Evolutionary conservation across 2,888 invertebrate genomes (phyloP).

Genomic region (Eupithecia subfuscata): DNA sequence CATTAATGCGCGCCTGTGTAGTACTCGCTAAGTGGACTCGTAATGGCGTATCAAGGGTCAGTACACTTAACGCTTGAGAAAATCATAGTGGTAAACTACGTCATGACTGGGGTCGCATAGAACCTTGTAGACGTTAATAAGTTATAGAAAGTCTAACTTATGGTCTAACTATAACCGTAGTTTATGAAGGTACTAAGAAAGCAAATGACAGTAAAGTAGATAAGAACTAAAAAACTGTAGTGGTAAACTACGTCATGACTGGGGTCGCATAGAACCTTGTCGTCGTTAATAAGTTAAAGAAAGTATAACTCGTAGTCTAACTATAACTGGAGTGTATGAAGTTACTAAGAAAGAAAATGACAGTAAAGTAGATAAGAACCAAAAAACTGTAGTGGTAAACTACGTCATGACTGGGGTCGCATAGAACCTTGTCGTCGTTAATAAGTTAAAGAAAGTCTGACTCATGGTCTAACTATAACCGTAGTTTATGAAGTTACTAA

Average conservation of each 20-base stretch:
- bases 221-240: constrained; percentile 26
- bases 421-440: constrained; percentile 14
- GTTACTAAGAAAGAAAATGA: too few relatives aligned
- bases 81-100: constrained; percentile 35
- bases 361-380: neutral
- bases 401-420: constrained; percentile 29
- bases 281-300: neutral
- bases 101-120: constrained; percentile 23
- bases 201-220: neutral
- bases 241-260: constrained; percentile 34
- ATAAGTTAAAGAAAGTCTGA: too few relatives aligned
- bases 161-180: too few relatives aligned
- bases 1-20: constrained; percentile 20
- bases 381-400: constrained; percentile 33
- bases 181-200: too few relatives aligned
- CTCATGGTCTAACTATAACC: too few relatives aligned
- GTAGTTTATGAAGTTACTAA: too few relatives aligned
- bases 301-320: too few relatives aligned
- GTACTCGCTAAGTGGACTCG: constrained; percentile 32
- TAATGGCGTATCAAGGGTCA: constrained; percentile 39
- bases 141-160: too few relatives aligned
- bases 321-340: too few relatives aligned
- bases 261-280: constrained; percentile 19
- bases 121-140: constrained; percentile 11
- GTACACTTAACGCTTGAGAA: constrained; percentile 46